Conservation (phyloP, 2,113 vertebrate genomes). For the Oncorhynchus gorbuscha region DNA sequence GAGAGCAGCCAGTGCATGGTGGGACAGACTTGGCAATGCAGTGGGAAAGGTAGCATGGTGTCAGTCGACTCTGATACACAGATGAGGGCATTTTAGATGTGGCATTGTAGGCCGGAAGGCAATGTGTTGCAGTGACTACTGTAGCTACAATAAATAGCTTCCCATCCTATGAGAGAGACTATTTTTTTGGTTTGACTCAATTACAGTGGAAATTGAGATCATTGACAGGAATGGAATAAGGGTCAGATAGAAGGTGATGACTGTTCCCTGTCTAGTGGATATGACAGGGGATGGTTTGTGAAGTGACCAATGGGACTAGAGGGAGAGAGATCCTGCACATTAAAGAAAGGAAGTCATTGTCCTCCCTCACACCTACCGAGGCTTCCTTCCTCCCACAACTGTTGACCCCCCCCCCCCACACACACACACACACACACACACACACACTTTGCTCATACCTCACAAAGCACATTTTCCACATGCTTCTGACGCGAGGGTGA, state of each 20-base stretch:
- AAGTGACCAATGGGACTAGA: background rate
- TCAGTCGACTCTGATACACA: background rate
- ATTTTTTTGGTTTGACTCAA: background rate
- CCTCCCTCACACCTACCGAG: constrained; percentile 25
- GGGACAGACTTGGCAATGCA: background rate
- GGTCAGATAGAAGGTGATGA: background rate
- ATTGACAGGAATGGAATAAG: background rate
- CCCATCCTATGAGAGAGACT: too few species aligned
- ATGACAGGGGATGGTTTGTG: background rate
- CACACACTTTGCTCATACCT: background rate
- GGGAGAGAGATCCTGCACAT: background rate
- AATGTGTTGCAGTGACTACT: background rate
- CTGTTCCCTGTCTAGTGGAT: background rate
- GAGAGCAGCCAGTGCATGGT: background rate
- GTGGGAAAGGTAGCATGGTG: background rate
- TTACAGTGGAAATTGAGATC: background rate
- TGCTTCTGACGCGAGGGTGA: too few species aligned
- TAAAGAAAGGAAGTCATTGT: constrained; percentile 17
- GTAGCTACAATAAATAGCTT: background rate
- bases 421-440: constrained; percentile 2
- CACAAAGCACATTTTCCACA: too few species aligned
- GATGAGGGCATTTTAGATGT: background rate
- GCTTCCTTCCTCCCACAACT: constrained; percentile 14
- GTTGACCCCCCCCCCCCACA: background rate
- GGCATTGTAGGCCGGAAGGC: background rate